Percentiles rank a stretch among this genome's conserved stretches.
phyloP scores from a whole-genome alignment of 2,113 vertebrate species.

The Triplophysa dalaica region DNA sequence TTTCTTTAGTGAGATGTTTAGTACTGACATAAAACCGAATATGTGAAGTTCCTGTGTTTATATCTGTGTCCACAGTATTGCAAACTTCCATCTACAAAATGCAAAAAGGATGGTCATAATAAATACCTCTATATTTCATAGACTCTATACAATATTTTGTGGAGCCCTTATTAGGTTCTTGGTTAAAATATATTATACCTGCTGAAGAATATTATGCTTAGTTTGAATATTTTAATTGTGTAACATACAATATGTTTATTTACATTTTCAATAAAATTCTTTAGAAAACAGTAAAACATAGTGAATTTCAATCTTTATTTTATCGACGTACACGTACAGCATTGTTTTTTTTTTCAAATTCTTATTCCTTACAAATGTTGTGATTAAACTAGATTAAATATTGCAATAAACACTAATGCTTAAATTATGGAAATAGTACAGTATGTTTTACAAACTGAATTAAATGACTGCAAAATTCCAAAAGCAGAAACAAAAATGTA shows the following conservation, averaged over 20 bases:
- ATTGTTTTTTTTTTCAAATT: background rate
- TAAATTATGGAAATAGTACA: too few relatives aligned
- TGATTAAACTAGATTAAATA: too few relatives aligned
- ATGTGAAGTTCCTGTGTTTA: constrained; percentile 39
- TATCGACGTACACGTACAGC: too few relatives aligned
- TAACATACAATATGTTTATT: constrained; percentile 71
- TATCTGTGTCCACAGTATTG: constrained; percentile 34
- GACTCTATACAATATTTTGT: constrained; percentile 3
- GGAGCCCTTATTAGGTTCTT: constrained; percentile 16
- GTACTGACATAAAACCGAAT: constrained; percentile 22
- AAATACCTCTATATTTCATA: constrained; percentile 36
- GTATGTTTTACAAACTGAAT: too few relatives aligned
- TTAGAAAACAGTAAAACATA: constrained; percentile 31
- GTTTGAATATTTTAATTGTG: constrained; percentile 56
- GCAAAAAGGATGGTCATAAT: constrained; percentile 30
- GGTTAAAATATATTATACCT: constrained; percentile 23
- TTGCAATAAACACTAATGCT: too few relatives aligned
- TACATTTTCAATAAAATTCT: constrained; percentile 73
- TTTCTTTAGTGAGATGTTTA: constrained; percentile 7
- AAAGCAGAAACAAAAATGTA: too few relatives aligned
- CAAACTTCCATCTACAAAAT: constrained; percentile 19
- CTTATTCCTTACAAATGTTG: too few relatives aligned
- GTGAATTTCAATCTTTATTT: too few relatives aligned
- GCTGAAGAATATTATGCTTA: constrained; percentile 30
- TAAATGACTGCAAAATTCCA: too few relatives aligned